Evolutionary conservation across 2,888 invertebrate genomes (phyloP), one percentile per base, ranked within the genome.

Genomic region (Disparrhopalites patrizii): DNA sequence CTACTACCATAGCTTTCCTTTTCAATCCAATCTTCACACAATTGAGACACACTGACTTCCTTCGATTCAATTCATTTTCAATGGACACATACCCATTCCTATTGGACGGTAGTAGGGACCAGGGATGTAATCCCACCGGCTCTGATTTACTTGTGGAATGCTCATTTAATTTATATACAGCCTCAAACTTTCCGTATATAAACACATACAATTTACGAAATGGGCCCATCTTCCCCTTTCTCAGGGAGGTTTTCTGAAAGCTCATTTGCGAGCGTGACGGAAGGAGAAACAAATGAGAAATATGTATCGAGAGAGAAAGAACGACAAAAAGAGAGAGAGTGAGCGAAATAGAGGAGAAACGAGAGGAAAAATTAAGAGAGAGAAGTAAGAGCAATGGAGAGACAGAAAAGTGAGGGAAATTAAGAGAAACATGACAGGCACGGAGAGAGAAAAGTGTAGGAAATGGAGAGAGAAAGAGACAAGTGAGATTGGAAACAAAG

Each of bases 391-490:
- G 58, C 36, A 52, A 60, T 57, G 33, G 50, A 56, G 57, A 61
- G 55, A 54, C 52, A 36, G 47, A 62, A 66, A 62, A 56, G 66
- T 62, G n/a, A n/a, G n/a, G n/a, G n/a, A n/a, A n/a, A n/a, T n/a
- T n/a, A n/a, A n/a, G n/a, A n/a, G n/a, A n/a, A n/a, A n/a, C n/a
- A n/a, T n/a, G n/a, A n/a, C n/a, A n/a, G n/a, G n/a, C n/a, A n/a
- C n/a, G n/a, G n/a, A n/a, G n/a, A n/a, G n/a, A n/a, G n/a, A n/a
- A n/a, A n/a, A n/a, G n/a, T n/a, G n/a, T n/a, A n/a, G n/a, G n/a
- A n/a, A n/a, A n/a, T n/a, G n/a, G n/a, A n/a, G n/a, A n/a, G n/a
- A n/a, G n/a, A n/a, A n/a, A n/a, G n/a, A n/a, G n/a, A n/a, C n/a
- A n/a, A n/a, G n/a, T n/a, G n/a, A n/a, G n/a, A n/a, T n/a, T n/a